Evolutionary conservation across 1,140 invertebrate species (phyloP).

Genomic region (Maniola jurtina): DNA sequence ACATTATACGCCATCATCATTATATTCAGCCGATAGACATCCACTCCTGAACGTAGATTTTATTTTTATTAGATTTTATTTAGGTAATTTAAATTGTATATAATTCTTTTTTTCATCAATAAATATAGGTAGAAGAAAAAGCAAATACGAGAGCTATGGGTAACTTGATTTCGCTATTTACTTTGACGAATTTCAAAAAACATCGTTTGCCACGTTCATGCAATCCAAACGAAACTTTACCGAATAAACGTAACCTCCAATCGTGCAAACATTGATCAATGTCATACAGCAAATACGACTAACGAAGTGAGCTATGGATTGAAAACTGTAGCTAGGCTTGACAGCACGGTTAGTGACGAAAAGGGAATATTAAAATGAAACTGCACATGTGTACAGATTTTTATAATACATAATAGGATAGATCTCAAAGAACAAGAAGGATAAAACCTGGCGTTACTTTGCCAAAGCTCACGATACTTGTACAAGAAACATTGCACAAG

Average conservation of each 20-base stretch:
- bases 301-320: slow-evolving; percentile 13
- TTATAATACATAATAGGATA: background rate
- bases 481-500: too few relatives aligned
- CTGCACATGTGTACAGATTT: background rate
- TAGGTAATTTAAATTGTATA: too few relatives aligned
- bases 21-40: too few relatives aligned
- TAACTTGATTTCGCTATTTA: background rate
- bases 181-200: background rate
- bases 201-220: background rate
- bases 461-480: too few relatives aligned
- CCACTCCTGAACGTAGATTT: too few relatives aligned
- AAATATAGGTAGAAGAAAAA: too few relatives aligned
- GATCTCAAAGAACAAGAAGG: too few relatives aligned
- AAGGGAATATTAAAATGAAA: background rate
- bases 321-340: slow-evolving; percentile 7
- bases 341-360: background rate
- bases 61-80: too few relatives aligned
- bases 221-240: slow-evolving; percentile 2
- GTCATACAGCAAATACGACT: slow-evolving; percentile 16
- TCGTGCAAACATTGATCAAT: slow-evolving; percentile 14
- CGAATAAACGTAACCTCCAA: slow-evolving; percentile 8
- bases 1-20: too few relatives aligned
- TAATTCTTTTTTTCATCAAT: too few relatives aligned
- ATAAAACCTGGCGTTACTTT: too few relatives aligned
- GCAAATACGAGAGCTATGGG: background rate